phyloP scores from a whole-genome alignment of 2,113 vertebrate species.

The Amphiprion ocellaris region DNA sequence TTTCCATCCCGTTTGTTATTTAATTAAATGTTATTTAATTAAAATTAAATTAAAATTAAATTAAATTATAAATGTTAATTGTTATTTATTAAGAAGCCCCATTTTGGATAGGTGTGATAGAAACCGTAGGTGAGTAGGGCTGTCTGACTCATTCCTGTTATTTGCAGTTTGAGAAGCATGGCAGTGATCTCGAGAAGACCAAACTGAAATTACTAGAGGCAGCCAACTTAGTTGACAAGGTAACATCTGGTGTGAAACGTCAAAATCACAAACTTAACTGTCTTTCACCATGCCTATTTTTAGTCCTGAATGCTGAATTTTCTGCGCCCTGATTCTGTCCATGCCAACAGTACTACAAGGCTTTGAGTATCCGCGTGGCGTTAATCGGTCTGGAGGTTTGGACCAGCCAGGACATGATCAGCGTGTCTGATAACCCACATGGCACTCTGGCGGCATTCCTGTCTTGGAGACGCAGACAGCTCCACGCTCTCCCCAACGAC shows the following conservation, averaged over 20 bases:
- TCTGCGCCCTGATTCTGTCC: neutral
- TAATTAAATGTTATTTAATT: too few species aligned
- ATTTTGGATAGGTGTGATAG: neutral
- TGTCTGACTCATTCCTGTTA: constrained; percentile 1
- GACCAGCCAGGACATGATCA: constrained; percentile 88
- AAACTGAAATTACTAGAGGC: constrained; percentile 90
- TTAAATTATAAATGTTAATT: too few species aligned
- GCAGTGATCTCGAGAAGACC: constrained; percentile 83
- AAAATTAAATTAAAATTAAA: too few species aligned
- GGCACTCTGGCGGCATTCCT: constrained; percentile 94
- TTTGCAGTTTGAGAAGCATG: constrained; percentile 92
- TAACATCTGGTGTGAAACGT: constrained; percentile 52
- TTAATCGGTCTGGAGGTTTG: constrained; percentile 95
- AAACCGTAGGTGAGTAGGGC: constrained; percentile 1
- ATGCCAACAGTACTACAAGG: constrained; percentile 90
- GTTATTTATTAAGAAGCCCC: neutral
- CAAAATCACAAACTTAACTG: neutral
- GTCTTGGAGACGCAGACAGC: constrained; percentile 92
- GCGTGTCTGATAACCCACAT: constrained; percentile 91
- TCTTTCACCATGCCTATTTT: neutral
- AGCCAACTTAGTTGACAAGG: constrained; percentile 98
- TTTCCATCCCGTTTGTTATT: constrained; percentile 25
- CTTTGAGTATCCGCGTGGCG: constrained; percentile 93
- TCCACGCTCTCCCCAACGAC: constrained; percentile 89
- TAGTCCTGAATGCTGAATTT: neutral